phyloP scores from a whole-genome alignment of 2,888 invertebrate species.

The Strigamia crassipes region DNA sequence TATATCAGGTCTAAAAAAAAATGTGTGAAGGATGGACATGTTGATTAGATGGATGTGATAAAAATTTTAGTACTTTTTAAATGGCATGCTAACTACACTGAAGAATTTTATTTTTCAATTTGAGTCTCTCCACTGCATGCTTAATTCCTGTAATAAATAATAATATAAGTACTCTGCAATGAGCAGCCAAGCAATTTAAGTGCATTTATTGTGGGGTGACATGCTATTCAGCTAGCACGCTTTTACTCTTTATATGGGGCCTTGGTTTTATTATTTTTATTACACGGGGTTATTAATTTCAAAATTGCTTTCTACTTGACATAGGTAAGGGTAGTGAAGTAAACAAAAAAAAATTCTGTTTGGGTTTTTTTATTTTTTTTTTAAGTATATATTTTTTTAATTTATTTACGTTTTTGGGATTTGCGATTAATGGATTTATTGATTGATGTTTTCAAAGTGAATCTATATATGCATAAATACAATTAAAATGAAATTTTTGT shows the following conservation, averaged over 20 bases:
- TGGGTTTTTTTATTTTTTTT: not conserved
- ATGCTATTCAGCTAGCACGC: constrained; percentile 8
- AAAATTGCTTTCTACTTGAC: not conserved
- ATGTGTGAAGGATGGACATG: constrained; percentile 16
- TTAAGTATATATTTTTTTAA: too few relatives aligned
- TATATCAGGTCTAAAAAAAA: not conserved
- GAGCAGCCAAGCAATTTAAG: constrained; percentile 16
- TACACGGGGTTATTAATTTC: not conserved
- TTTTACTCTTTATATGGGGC: constrained; percentile 15
- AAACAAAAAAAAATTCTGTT: not conserved
- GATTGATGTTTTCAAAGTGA: too few relatives aligned
- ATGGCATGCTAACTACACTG: constrained; percentile 16
- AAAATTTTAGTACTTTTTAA: constrained; percentile 11
- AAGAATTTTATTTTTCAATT: constrained; percentile 16
- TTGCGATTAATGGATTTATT: too few relatives aligned
- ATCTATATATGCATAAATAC: too few relatives aligned
- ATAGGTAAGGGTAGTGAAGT: not conserved
- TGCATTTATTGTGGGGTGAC: constrained; percentile 21
- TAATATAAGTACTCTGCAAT: constrained; percentile 10
- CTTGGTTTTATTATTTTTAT: not conserved
- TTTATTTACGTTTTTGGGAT: too few relatives aligned
- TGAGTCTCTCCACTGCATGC: not conserved
- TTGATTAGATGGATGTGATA: constrained; percentile 16
- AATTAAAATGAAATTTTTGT: not conserved
- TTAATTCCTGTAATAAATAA: constrained; percentile 1